Base-by-base conservation (phyloP, 2,113 vertebrate species). In the Malurus alboscapulatus region DNA sequence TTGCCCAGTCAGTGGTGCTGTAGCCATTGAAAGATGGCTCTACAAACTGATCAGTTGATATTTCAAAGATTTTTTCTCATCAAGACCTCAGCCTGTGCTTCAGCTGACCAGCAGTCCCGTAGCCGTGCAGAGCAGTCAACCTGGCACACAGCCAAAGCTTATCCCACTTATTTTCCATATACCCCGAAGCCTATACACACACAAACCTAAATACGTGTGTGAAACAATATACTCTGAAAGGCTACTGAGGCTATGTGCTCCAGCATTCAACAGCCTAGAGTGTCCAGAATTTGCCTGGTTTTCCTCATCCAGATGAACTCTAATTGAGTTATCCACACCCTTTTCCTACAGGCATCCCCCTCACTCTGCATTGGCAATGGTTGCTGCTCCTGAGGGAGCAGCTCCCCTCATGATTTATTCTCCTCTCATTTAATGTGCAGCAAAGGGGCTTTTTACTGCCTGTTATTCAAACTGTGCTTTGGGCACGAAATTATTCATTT, bases 401-500 rank as follows among this genome's bases (percentile, higher is more conserved):
- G 88, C 59, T 95, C 79, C 69, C 48, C 80, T 88, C 73, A 15
- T 84, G 91, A 87, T 95, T 96, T 91, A 81, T 93, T 90, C 85
- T 66, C 44, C 63, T 85, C 87, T 94, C 73, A 66, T 90, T 84
- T 78, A 75, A 91, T 38, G 77, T 81, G 77, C 69, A 82, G 84
- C 6, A 0, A 80, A 2, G n/a, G 57, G 86, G 88, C 62, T 92
- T 95, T 94, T 95, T 89, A 92, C 57, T 89, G 86, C 81, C 80
- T 87, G 61, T 84, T 93, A 88, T 89, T 92, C 89, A 94, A 87
- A 85, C 71, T 65, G 50, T 87, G 91, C 84, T 93, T 91, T 89
- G 92, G 67, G 87, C 84, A 92, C 74, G 84, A 81, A 91, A 91
- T 93, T 87, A 93, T 94, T 92, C 80, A 82, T 87, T 95, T 95